Conservation (phyloP, 1,140 invertebrate genomes). For the Lasioglossum baleicum region DNA sequence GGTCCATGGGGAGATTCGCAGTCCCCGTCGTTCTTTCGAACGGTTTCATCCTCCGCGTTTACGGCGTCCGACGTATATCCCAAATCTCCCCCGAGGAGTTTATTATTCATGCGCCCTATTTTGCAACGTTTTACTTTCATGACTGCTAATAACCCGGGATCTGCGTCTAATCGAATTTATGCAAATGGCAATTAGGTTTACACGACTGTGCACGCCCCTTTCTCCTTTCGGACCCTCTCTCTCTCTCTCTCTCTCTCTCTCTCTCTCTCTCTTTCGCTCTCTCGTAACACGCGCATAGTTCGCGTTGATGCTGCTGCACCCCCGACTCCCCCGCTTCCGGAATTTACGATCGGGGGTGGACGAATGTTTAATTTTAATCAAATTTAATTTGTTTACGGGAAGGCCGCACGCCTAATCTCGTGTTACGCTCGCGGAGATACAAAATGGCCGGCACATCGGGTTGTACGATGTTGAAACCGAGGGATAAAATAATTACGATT, state of each 20-base stretch:
- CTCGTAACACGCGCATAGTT: no score
- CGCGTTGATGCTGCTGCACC: no score
- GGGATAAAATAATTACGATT: not conserved
- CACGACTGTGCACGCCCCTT: slow-evolving; percentile 45
- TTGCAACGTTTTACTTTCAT: slow-evolving; percentile 71
- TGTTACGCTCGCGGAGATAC: not conserved
- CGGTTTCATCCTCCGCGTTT: slow-evolving; percentile 24
- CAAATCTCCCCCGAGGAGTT: slow-evolving; percentile 35
- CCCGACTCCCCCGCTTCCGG: no score
- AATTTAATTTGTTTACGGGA: no score
- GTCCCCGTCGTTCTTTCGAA: not conserved
- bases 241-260: no score
- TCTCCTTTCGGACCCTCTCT: no score
- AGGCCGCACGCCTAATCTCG: no score
- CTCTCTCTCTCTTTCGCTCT: no score
- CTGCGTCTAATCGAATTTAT: slow-evolving; percentile 70
- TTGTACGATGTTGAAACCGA: no score
- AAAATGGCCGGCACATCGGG: not conserved
- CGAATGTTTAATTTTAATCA: no score
- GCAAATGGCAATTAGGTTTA: slow-evolving; percentile 70
- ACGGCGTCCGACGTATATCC: slow-evolving; percentile 29
- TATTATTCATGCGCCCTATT: slow-evolving; percentile 69
- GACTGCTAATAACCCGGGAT: slow-evolving; percentile 68
- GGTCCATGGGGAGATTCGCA: no score
- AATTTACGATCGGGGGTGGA: no score